Base-by-base conservation (phyloP, 2,888 invertebrate genomes). In the Meghimatium bilineatum region DNA sequence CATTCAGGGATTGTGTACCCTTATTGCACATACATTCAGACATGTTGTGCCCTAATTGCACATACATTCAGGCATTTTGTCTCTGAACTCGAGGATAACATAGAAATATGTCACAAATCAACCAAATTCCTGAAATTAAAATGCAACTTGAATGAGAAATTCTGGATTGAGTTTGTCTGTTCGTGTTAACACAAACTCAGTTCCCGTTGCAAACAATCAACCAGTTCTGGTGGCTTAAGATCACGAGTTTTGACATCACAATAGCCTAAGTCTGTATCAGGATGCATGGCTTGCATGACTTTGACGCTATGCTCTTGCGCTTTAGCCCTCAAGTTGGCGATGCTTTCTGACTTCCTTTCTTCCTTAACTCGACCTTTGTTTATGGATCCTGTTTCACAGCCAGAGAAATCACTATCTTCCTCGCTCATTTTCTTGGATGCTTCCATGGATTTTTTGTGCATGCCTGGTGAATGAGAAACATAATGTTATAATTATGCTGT, bases 381-480 rank as follows among this genome's bases (percentile, higher is more conserved):
- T 26, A 69, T 49, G 26, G 79, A 10, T 1, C 78, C 76, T 49
- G 89, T 89, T 44, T 90, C 91, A 49, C 89, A 90, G 60, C 91
- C 88, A 86, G 90, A 89, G 10, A 90, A 91, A 91, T 97, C 97
- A 94, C 97, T 97, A 36, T 90, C 91, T 34, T 91, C 88, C 91
- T 97, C 97, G 94, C 97, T 98, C 87, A 99, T 96, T 93, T 98
- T 97, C 91, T 97, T 97, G 88, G 99, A 97, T 81, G 99, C 99
- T 95, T 99, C 99, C 92, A 99, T 94, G 78, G 98, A 98, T 95
- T 99, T 99, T 92, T 99, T 96, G 95, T 99, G 99, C 99, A 99
- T 99, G 94, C 99, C 99, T 99, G 94, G 1, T 89, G 23, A 26
- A 80, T 56, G 38, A 34, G 26, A 32, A n/a, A 52, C 17, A 49